phyloP scores from a whole-genome alignment of 2,797 vertebrate genomes.

The Tauraco hartlaubi region DNA sequence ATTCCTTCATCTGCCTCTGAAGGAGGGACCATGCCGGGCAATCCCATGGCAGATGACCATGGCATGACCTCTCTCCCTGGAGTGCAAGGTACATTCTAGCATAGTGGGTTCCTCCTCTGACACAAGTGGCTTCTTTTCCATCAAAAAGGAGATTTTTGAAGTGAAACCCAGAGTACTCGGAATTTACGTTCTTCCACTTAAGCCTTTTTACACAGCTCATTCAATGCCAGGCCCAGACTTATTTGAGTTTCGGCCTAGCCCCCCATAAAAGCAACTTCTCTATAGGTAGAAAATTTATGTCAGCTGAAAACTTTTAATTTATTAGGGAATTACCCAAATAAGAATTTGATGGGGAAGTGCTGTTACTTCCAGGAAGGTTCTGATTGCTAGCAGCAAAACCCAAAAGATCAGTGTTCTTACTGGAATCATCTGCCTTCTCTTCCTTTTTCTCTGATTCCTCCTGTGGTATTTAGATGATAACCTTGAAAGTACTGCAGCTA shows the following conservation, averaged over 20 bases:
- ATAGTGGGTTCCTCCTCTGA: not conserved
- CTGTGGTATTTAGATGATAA: not conserved
- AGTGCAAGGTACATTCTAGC: not conserved
- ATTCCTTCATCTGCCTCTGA: not conserved
- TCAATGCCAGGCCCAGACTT: not conserved
- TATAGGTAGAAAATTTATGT: not conserved
- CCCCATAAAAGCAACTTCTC: not conserved
- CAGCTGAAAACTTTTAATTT: not conserved
- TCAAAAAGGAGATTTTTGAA: not conserved
- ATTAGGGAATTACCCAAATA: not conserved
- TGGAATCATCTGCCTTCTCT: not conserved
- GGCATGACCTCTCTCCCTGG: not conserved
- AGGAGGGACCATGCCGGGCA: not conserved
- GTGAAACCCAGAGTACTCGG: not conserved
- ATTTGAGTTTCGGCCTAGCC: not conserved
- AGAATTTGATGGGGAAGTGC: not conserved
- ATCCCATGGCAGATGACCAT: not conserved
- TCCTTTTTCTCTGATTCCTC: not conserved
- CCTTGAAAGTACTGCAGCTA: not conserved
- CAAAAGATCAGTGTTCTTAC: not conserved
- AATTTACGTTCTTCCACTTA: slow-evolving; percentile 8
- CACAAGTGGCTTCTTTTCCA: not conserved
- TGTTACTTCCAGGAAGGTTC: not conserved
- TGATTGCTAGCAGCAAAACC: not conserved
- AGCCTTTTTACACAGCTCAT: not conserved